Evolutionary conservation across 2,797 vertebrate genomes (phyloP).

Genomic region (Bufotes viridis): DNA sequence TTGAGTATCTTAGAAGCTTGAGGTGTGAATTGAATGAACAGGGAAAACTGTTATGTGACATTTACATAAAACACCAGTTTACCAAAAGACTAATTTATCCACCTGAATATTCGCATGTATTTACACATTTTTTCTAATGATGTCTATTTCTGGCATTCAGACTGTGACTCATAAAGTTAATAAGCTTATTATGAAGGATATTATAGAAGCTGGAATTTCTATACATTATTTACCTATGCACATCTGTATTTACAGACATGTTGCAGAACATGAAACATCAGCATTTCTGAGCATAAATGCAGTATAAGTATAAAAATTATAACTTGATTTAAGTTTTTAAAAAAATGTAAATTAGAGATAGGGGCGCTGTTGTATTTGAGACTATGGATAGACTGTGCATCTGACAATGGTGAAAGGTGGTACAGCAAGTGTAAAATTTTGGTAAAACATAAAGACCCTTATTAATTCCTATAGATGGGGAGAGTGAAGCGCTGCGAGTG

Average conservation of each 20-base stretch:
- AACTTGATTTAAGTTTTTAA: not conserved
- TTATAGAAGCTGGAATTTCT: not conserved
- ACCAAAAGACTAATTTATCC: not conserved
- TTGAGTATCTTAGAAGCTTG: not conserved
- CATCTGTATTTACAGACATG: not conserved
- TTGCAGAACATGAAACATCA: not conserved
- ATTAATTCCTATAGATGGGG: no score
- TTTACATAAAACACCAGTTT: no score
- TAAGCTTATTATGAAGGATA: not conserved
- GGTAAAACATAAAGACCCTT: no score
- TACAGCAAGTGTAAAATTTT: not conserved
- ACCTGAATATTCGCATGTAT: conserved; percentile 29
- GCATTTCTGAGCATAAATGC: not conserved
- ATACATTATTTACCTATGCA: not conserved
- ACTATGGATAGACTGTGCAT: not conserved
- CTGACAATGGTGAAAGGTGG: not conserved
- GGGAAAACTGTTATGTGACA: not conserved
- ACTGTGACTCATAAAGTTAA: conserved; percentile 8
- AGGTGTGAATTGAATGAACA: not conserved
- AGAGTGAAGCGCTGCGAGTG: no score
- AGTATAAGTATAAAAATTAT: not conserved
- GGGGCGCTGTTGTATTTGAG: not conserved
- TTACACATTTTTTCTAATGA: conserved; percentile 18
- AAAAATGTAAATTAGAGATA: no score
- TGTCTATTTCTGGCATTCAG: conserved; percentile 10